These are phyloP conservation scores for Pristiophorus japonicus DNA, from an alignment of 2,113 vertebrate species.

Conservation along the genomic window DNA sequence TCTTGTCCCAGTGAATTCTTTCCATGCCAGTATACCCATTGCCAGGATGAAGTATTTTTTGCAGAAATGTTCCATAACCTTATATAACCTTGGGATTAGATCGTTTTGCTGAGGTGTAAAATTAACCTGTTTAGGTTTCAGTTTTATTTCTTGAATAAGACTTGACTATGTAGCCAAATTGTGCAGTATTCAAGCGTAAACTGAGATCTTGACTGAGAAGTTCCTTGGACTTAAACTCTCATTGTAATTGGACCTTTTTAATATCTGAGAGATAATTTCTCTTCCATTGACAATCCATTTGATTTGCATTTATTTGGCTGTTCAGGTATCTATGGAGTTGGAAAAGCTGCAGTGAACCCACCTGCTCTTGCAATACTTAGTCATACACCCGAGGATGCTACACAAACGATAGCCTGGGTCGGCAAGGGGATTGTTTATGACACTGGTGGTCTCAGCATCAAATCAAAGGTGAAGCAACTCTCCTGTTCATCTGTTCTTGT, in stretches of 20 bases:
- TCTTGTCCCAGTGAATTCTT: neutral
- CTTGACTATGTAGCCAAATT: neutral
- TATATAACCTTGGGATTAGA: neutral
- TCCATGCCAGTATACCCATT: neutral
- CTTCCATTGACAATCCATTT: neutral
- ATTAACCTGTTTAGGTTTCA: neutral
- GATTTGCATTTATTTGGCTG: neutral
- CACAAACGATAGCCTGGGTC: constrained; percentile 41
- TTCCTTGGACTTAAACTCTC: neutral
- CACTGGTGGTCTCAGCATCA: constrained; percentile 39
- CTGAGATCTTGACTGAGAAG: neutral
- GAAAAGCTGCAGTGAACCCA: constrained; percentile 38
- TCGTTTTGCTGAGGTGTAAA: neutral
- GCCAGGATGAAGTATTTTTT: neutral
- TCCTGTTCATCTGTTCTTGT: neutral
- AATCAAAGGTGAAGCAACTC: constrained; percentile 37
- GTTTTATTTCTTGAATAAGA: neutral
- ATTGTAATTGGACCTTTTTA: too few species aligned
- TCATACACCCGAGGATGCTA: constrained; percentile 37
- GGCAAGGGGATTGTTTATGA: constrained; percentile 41
- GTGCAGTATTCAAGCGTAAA: neutral
- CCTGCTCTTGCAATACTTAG: constrained; percentile 40
- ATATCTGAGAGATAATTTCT: neutral
- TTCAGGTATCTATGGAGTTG: constrained; percentile 41
- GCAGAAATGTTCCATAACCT: neutral